phyloP scores from a whole-genome alignment of 2,797 vertebrate species.

The Ataeniobius toweri region DNA sequence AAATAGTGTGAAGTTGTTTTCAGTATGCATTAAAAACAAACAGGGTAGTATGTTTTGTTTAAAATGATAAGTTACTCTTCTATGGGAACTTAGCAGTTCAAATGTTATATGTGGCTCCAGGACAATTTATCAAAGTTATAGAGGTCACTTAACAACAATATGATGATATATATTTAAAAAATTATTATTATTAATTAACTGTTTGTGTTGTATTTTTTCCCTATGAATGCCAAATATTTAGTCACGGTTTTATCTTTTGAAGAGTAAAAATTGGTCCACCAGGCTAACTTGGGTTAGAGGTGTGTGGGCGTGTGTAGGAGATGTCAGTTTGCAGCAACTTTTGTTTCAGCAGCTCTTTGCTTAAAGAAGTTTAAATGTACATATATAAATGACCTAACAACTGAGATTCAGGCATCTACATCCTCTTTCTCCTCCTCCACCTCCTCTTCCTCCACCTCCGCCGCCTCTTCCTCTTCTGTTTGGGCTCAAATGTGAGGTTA shows the following conservation, averaged over 20 bases:
- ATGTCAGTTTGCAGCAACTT: constrained; percentile 53
- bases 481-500: constrained; percentile 7
- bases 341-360: constrained; percentile 39
- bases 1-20: not conserved
- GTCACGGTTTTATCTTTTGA: constrained; percentile 28
- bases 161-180: not conserved
- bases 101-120: not conserved
- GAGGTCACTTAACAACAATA: not conserved
- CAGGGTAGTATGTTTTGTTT: no score
- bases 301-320: constrained; percentile 70
- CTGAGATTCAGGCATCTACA: constrained; percentile 29
- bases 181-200: not conserved
- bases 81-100: not conserved
- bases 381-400: constrained; percentile 37
- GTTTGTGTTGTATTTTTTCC: constrained; percentile 2
- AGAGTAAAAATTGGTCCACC: constrained; percentile 38
- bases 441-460: constrained; percentile 30
- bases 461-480: constrained; percentile 28
- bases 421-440: constrained; percentile 33
- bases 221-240: constrained; percentile 1
- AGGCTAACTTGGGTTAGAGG: constrained; percentile 55
- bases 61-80: not conserved
- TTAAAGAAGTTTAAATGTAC: constrained; percentile 49
- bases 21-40: not conserved
- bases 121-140: not conserved